Percentiles rank a stretch among this genome's conserved stretches.
These are phyloP conservation scores for Basileuterus tristriatus DNA, from an alignment of 2,797 vertebrate genomes.

Conservation along the genomic window DNA sequence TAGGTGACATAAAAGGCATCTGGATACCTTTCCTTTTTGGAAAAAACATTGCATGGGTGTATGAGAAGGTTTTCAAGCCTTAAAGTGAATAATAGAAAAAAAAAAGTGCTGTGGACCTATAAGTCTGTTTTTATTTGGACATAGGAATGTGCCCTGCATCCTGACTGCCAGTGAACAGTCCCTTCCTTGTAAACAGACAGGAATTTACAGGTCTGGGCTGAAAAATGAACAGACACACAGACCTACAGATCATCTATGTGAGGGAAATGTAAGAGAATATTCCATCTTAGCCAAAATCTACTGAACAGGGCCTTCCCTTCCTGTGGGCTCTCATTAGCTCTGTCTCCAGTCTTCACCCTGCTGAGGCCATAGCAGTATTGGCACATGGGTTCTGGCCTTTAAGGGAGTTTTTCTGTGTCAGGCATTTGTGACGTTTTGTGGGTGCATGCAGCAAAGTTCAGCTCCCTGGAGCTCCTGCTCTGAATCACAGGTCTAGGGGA, in stretches of 20 bases:
- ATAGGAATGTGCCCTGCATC: background rate
- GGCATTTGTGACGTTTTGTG: background rate
- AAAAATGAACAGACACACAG: background rate
- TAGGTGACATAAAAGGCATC: background rate
- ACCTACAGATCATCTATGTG: background rate
- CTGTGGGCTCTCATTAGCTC: background rate
- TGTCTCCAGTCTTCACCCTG: background rate
- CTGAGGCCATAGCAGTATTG: background rate
- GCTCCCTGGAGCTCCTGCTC: background rate
- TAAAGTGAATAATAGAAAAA: background rate
- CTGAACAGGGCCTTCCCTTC: background rate
- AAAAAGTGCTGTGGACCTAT: background rate
- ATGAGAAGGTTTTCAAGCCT: background rate
- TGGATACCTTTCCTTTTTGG: background rate
- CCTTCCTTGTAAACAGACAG: background rate
- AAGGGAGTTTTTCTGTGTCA: background rate
- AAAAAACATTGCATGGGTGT: background rate
- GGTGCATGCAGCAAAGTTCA: background rate
- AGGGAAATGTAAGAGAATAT: background rate
- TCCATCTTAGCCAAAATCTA: background rate
- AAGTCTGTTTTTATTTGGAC: conserved; percentile 7
- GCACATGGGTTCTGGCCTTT: background rate
- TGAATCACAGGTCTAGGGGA: background rate
- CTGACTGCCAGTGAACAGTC: background rate
- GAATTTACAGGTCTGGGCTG: conserved; percentile 2